These are phyloP conservation scores for Enteromius fasciolatus DNA, from an alignment of 2,797 vertebrate genomes.

Conservation along the genomic window DNA sequence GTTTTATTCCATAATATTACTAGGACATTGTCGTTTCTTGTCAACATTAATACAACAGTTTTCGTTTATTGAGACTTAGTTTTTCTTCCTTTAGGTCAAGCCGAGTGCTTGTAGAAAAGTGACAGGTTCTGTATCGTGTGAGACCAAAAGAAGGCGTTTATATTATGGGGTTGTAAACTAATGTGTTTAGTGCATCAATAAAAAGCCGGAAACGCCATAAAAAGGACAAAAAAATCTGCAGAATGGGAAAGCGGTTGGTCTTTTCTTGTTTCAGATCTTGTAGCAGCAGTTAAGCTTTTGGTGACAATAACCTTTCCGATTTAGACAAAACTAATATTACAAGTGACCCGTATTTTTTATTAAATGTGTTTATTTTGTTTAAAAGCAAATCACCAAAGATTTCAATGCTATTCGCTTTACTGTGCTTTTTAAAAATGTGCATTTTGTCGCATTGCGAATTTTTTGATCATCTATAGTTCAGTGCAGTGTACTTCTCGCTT, in stretches of 20 bases:
- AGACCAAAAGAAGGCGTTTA: constrained; percentile 46
- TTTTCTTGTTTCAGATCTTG: constrained; percentile 35
- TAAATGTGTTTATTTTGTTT: constrained; percentile 15
- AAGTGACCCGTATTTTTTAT: not conserved
- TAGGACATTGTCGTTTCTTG: not conserved
- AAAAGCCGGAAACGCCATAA: constrained; percentile 76
- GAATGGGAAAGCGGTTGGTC: constrained; percentile 46
- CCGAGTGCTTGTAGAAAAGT: constrained; percentile 41
- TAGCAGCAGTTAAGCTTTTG: constrained; percentile 11
- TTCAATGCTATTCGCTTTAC: not conserved
- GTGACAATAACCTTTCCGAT: constrained; percentile 39
- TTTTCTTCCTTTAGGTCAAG: constrained; percentile 20
- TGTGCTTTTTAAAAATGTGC: constrained; percentile 27
- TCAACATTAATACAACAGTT: not conserved
- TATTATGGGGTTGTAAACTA: constrained; percentile 61
- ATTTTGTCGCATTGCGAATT: constrained; percentile 76
- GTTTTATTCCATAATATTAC: not conserved
- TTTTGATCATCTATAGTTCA: not conserved
- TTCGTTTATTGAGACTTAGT: constrained; percentile 7
- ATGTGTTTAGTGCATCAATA: constrained; percentile 72
- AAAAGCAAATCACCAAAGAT: not conserved
- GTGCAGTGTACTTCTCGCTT: not conserved
- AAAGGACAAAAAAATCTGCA: constrained; percentile 63
- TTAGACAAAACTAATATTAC: constrained; percentile 64
- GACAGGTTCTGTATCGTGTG: constrained; percentile 41